phyloP scores from a whole-genome alignment of 2,888 invertebrate genomes.

The Caradrina kadenii region DNA sequence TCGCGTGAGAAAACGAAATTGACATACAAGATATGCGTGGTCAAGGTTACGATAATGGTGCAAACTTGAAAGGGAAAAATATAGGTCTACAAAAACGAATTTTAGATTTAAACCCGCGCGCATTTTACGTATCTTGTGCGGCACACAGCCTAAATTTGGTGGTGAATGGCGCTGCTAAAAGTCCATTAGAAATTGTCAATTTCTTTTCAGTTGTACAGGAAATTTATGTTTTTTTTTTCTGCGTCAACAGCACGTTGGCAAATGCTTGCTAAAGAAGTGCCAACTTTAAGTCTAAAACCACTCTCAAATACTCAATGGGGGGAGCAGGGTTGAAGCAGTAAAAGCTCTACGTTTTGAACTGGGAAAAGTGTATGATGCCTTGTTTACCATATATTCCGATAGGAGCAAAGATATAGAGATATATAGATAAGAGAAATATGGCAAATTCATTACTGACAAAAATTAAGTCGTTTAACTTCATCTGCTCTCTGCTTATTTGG shows the following conservation, averaged over 20 bases:
- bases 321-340: not conserved
- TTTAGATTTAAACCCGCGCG: slow-evolving; percentile 23
- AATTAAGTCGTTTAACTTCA: slow-evolving; percentile 50
- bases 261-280: slow-evolving; percentile 18
- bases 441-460: not conserved
- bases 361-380: slow-evolving; percentile 3
- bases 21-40: slow-evolving; percentile 44
- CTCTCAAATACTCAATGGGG: not conserved
- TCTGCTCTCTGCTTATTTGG: slow-evolving; percentile 62
- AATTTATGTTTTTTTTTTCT: not conserved
- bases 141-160: not conserved
- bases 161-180: not conserved
- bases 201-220: not conserved
- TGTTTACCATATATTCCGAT: not conserved
- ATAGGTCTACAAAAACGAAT: slow-evolving; percentile 25
- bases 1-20: not conserved
- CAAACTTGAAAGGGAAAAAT: slow-evolving; percentile 19
- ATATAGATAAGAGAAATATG: too few relatives aligned
- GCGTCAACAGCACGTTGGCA: slow-evolving; percentile 35
- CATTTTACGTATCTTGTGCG: slow-evolving; percentile 10
- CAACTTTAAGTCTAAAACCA: not conserved
- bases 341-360: slow-evolving; percentile 13
- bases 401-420: not conserved
- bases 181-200: not conserved
- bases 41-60: slow-evolving; percentile 37